Evolutionary conservation across 2,888 invertebrate species (phyloP).

Genomic region (Pomacea canaliculata): DNA sequence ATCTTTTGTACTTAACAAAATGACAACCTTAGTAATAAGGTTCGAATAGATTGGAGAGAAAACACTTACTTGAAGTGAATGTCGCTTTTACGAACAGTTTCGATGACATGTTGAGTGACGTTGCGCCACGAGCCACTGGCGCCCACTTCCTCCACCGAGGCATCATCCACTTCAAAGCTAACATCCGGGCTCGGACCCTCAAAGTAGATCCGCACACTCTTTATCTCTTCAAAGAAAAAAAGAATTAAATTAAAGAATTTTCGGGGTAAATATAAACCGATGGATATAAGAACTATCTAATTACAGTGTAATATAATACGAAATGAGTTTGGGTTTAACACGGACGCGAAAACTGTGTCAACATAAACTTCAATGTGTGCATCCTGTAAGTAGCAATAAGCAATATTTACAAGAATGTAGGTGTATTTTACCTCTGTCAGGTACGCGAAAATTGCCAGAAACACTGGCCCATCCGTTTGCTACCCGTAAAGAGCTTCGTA

Average conservation of each 20-base stretch:
- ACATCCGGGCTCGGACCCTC: not conserved
- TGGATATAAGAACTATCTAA: too few relatives aligned
- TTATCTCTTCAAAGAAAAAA: not conserved
- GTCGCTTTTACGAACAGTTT: not conserved
- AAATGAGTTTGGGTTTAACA: too few relatives aligned
- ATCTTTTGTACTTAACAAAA: too few relatives aligned
- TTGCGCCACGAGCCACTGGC: not conserved
- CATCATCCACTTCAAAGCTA: not conserved
- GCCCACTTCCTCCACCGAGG: not conserved
- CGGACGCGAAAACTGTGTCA: too few relatives aligned
- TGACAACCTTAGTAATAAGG: too few relatives aligned
- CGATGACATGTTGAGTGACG: not conserved
- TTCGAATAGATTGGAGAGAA: not conserved
- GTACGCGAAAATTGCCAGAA: not conserved
- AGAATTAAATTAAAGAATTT: too few relatives aligned
- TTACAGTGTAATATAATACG: not conserved
- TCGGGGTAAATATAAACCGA: too few relatives aligned
- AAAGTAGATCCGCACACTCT: not conserved
- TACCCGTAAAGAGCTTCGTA: too few relatives aligned
- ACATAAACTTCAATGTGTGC: too few relatives aligned
- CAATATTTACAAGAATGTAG: not conserved
- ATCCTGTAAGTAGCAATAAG: too few relatives aligned
- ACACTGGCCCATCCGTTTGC: conserved; percentile 3
- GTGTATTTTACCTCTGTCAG: not conserved
- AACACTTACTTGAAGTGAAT: not conserved